phyloP scores from a whole-genome alignment of 2,888 invertebrate genomes.

The Xylocampa areola region DNA sequence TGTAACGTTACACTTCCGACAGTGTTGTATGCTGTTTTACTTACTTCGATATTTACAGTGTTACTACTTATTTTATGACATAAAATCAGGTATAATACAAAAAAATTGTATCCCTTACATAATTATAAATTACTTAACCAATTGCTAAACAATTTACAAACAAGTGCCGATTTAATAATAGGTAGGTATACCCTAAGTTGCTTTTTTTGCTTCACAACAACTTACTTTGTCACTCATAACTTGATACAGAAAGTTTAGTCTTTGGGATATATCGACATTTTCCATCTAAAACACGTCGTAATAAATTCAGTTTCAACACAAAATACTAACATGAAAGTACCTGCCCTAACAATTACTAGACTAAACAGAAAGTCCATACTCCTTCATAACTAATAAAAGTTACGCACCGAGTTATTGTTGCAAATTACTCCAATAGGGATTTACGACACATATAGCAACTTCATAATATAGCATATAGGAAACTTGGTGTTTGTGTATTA shows the following conservation, averaged over 20 bases:
- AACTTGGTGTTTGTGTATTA: constrained; percentile 49
- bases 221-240: too few species aligned
- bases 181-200: too few species aligned
- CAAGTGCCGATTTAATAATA: too few species aligned
- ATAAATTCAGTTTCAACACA: constrained; percentile 1
- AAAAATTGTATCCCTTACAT: background rate
- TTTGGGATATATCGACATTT: background rate
- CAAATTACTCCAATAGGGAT: constrained; percentile 59
- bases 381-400: constrained; percentile 54
- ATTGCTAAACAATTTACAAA: background rate
- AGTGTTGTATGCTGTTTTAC: constrained; percentile 69
- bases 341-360: constrained; percentile 22
- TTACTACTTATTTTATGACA: constrained; percentile 31
- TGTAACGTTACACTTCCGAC: constrained; percentile 81
- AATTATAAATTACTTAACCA: background rate
- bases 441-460: constrained; percentile 36
- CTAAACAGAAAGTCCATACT: constrained; percentile 15
- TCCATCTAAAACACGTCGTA: background rate
- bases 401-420: constrained; percentile 57
- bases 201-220: too few species aligned
- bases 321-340: constrained; percentile 14
- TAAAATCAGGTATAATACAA: constrained; percentile 10
- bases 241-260: too few species aligned
- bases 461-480: constrained; percentile 25
- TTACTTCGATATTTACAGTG: constrained; percentile 47